Conservation (phyloP, 2,888 invertebrate genomes). For the Eudemis profundana region DNA sequence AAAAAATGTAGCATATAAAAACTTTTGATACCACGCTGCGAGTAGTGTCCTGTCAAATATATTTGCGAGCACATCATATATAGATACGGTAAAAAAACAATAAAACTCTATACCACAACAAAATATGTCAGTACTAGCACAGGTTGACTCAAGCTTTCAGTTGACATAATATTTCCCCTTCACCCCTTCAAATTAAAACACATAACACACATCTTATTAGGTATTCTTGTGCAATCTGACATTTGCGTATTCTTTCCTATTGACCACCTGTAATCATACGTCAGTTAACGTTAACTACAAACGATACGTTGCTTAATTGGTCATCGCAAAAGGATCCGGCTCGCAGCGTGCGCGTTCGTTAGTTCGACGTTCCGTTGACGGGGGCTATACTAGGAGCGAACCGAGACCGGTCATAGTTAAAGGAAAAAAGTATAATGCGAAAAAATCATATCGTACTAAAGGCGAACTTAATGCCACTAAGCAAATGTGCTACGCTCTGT, state of each 20-base stretch:
- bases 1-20: too few relatives aligned
- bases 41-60: too few relatives aligned
- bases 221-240: constrained; percentile 33
- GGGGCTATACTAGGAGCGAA: constrained; percentile 62
- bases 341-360: constrained; percentile 63
- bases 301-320: constrained; percentile 50
- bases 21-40: too few relatives aligned
- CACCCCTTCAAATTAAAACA: constrained; percentile 34
- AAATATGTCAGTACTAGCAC: background rate
- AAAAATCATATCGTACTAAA: too few relatives aligned
- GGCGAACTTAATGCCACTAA: too few relatives aligned
- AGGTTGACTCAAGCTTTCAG: background rate
- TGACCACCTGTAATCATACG: constrained; percentile 42
- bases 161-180: background rate
- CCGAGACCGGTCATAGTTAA: constrained; percentile 29
- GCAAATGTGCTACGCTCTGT: too few relatives aligned
- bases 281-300: constrained; percentile 37
- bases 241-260: constrained; percentile 38
- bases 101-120: too few relatives aligned
- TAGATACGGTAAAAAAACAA: too few relatives aligned
- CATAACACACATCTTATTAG: constrained; percentile 28
- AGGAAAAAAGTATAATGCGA: constrained; percentile 14
- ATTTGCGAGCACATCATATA: too few relatives aligned
- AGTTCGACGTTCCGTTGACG: constrained; percentile 57
- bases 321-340: constrained; percentile 59